Conservation (phyloP, 2,888 invertebrate genomes). For the Halictus quadricinctus region DNA sequence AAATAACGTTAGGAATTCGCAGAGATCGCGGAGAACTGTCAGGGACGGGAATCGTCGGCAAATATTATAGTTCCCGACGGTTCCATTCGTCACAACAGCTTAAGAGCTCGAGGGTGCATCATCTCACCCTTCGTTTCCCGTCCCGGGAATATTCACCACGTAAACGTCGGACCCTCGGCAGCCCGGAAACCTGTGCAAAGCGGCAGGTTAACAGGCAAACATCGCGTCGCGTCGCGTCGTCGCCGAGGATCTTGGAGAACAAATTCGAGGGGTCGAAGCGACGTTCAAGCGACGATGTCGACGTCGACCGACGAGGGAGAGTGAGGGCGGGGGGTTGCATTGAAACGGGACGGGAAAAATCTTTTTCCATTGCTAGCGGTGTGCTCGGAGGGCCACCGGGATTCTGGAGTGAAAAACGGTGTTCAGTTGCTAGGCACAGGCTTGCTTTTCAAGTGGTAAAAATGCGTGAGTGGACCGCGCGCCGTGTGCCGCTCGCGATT, state of each 20-base stretch:
- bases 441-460: slow-evolving; percentile 37
- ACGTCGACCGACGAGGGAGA: background rate
- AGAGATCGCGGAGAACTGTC: background rate
- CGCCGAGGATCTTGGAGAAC: background rate
- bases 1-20: background rate
- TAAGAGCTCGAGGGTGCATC: background rate
- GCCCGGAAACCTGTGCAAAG: background rate
- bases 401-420: background rate
- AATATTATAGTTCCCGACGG: background rate
- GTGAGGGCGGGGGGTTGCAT: background rate
- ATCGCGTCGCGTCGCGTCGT: background rate
- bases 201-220: slow-evolving; percentile 15
- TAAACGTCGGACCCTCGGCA: slow-evolving; percentile 9
- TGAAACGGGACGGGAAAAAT: slow-evolving; percentile 16
- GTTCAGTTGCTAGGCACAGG: slow-evolving; percentile 26
- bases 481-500: slow-evolving; percentile 28
- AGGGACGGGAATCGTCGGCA: background rate
- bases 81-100: background rate
- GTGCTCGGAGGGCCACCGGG: background rate
- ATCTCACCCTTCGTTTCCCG: background rate
- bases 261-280: background rate
- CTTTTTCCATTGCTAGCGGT: slow-evolving; percentile 13
- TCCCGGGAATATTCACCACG: background rate
- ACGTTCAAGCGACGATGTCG: background rate
- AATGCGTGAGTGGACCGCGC: slow-evolving; percentile 53